Percentiles rank a stretch among this genome's conserved stretches.
Conservation (phyloP, 1,140 invertebrate species). For the Macrobrachium rosenbergii region DNA sequence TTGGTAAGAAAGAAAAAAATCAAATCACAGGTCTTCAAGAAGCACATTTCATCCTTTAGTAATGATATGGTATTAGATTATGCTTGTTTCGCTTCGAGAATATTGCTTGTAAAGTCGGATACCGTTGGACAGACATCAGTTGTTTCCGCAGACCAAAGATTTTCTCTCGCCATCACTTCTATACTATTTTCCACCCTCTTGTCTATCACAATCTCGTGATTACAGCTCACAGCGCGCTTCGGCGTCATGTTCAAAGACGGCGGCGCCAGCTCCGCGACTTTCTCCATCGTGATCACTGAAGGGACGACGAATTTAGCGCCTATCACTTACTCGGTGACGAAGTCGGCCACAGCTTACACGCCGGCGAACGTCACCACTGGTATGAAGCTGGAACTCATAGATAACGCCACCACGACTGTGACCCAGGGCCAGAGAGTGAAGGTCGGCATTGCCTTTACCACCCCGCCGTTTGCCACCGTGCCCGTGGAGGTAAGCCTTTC, state of each 20-base stretch:
- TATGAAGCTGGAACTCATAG: neutral
- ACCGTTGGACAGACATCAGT: no score
- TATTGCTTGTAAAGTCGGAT: no score
- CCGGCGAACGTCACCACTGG: neutral
- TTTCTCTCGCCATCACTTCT: neutral
- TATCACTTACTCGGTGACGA: neutral
- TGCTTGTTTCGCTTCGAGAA: no score
- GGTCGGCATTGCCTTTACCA: slow-evolving; percentile 13
- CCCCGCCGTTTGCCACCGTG: slow-evolving; percentile 3
- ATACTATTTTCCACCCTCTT: neutral
- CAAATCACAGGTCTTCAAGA: no score
- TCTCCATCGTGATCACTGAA: slow-evolving; percentile 1
- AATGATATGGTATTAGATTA: no score
- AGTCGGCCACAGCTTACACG: neutral
- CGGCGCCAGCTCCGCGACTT: neutral
- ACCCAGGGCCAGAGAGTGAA: slow-evolving; percentile 1
- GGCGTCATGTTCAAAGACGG: slow-evolving; percentile 22
- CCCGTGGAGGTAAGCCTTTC: slow-evolving; percentile 25
- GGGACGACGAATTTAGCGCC: neutral
- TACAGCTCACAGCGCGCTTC: neutral
- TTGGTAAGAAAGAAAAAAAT: no score
- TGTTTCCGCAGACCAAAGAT: no score
- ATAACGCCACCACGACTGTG: neutral
- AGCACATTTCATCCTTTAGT: no score
- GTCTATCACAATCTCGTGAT: neutral